These are phyloP conservation scores for Argynnis bischoffii DNA, from an alignment of 2,888 invertebrate species.

Conservation along the genomic window DNA sequence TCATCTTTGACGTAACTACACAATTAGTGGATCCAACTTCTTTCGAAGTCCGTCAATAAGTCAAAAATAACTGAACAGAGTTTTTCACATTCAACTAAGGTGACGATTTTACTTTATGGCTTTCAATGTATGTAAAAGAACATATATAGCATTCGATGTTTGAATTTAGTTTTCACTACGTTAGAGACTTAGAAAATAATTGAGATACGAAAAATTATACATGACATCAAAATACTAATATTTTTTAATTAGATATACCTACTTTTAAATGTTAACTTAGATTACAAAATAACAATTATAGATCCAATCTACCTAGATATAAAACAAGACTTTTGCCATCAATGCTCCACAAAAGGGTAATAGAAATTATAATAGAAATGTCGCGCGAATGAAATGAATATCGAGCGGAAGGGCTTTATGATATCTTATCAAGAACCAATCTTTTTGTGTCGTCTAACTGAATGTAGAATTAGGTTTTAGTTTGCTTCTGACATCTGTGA, in stretches of 20 bases:
- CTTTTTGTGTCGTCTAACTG: constrained; percentile 10
- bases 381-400: constrained; percentile 17
- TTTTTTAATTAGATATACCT: background rate
- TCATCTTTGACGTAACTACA: too few relatives aligned
- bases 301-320: background rate
- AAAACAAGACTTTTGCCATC: constrained; percentile 13
- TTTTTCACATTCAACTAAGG: too few relatives aligned
- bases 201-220: too few relatives aligned
- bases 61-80: too few relatives aligned
- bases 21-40: too few relatives aligned
- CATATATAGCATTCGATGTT: too few relatives aligned
- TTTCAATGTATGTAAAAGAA: too few relatives aligned
- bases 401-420: constrained; percentile 15
- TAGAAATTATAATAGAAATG: constrained; percentile 26
- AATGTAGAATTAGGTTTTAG: constrained; percentile 18
- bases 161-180: too few relatives aligned
- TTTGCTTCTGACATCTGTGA: constrained; percentile 1
- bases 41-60: too few relatives aligned
- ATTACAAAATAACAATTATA: constrained; percentile 1
- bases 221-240: too few relatives aligned
- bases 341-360: constrained; percentile 20
- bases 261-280: background rate
- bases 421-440: constrained; percentile 17
- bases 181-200: too few relatives aligned
- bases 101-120: too few relatives aligned